These are phyloP conservation scores for Zosterops japonicus DNA, from an alignment of 2,113 vertebrate species.

Conservation along the genomic window DNA sequence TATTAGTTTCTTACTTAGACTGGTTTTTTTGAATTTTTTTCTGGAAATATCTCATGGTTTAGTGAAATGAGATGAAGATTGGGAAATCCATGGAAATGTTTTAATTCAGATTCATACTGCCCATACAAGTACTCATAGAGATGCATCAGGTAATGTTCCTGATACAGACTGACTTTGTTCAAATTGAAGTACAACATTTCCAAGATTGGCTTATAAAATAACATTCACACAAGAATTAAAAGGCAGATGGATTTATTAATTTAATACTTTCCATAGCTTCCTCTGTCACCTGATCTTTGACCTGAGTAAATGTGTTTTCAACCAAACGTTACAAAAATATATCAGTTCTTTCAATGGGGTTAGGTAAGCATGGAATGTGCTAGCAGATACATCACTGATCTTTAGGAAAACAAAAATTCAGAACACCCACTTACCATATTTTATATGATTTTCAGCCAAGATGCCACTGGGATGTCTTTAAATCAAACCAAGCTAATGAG, in stretches of 20 bases:
- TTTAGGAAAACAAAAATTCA: constrained; percentile 23
- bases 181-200: neutral
- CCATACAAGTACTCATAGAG: neutral
- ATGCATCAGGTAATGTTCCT: neutral
- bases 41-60: neutral
- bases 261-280: neutral
- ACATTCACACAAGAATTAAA: neutral
- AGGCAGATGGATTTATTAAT: neutral
- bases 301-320: neutral
- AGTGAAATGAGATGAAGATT: neutral
- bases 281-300: neutral
- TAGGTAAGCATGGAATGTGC: neutral
- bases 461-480: neutral
- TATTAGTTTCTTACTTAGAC: neutral
- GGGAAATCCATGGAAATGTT: neutral
- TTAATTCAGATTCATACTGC: neutral
- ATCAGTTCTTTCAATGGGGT: neutral
- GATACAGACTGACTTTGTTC: neutral
- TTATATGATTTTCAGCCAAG: neutral
- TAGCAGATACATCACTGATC: neutral
- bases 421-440: neutral
- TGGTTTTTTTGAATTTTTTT: neutral
- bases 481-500: neutral
- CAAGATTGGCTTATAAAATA: neutral
- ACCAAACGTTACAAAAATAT: neutral